phyloP scores from a whole-genome alignment of 2,888 invertebrate genomes.

The Diarsia mendica region DNA sequence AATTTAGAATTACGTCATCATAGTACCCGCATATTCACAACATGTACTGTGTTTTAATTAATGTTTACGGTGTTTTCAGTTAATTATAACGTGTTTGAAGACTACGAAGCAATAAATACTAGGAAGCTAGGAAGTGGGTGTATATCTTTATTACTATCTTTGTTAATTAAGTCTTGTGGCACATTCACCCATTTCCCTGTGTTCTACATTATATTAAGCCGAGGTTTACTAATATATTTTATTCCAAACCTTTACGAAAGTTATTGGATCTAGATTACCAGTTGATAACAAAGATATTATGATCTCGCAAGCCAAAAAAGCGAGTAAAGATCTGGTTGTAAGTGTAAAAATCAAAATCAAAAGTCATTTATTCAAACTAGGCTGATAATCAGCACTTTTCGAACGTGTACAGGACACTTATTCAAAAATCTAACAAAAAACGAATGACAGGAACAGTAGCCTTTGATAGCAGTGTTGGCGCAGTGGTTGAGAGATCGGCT shows the following conservation, averaged over 20 bases:
- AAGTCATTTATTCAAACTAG: too few species aligned
- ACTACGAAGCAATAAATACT: background rate
- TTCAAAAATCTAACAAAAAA: too few species aligned
- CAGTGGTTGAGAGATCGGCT: too few species aligned
- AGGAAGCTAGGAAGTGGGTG: background rate
- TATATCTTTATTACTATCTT: background rate
- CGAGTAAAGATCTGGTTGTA: too few species aligned
- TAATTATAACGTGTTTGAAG: constrained; percentile 5
- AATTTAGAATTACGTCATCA: constrained; percentile 10
- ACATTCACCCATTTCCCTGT: background rate
- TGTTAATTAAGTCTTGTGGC: background rate
- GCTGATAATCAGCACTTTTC: too few species aligned
- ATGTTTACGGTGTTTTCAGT: background rate
- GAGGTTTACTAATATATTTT: background rate
- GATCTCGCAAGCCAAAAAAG: too few species aligned
- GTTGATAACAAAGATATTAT: background rate
- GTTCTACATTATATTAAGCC: background rate
- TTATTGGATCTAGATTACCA: background rate
- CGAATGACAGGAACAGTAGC: background rate
- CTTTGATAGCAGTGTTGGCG: too few species aligned
- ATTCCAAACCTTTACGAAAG: background rate
- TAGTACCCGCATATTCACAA: constrained; percentile 9
- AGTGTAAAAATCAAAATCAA: too few species aligned
- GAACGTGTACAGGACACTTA: too few species aligned
- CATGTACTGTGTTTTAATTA: background rate